phyloP scores from a whole-genome alignment of 2,797 vertebrate genomes.

The Catostomus latipinnis region DNA sequence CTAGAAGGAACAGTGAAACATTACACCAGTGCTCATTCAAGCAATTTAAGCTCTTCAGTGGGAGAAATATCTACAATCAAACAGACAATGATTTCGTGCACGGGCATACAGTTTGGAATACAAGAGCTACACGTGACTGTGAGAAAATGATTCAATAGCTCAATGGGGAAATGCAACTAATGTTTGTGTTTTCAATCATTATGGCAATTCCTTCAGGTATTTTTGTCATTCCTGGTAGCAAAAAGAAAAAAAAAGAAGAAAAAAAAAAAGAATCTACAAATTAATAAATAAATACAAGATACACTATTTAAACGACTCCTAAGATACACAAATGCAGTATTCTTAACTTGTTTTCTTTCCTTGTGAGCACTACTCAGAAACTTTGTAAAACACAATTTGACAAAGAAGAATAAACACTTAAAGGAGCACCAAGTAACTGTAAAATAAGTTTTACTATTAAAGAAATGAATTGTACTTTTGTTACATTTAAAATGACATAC shows the following conservation, averaged over 20 bases:
- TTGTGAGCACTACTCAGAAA: slow-evolving; percentile 6
- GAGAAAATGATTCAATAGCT: not conserved
- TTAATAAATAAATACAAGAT: slow-evolving; percentile 33
- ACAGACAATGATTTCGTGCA: not conserved
- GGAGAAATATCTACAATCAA: slow-evolving; percentile 17
- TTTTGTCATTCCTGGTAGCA: slow-evolving; percentile 32
- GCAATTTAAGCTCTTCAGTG: slow-evolving; percentile 1
- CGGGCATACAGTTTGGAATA: not conserved
- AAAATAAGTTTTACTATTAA: no score
- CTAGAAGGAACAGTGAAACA: slow-evolving; percentile 32
- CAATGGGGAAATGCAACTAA: not conserved
- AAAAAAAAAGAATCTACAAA: slow-evolving; percentile 27
- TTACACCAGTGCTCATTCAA: slow-evolving; percentile 23
- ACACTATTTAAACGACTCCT: not conserved
- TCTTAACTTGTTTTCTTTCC: not conserved
- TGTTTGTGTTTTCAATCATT: slow-evolving; percentile 17
- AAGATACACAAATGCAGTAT: not conserved
- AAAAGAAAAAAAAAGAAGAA: slow-evolving; percentile 35
- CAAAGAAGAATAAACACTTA: no score
- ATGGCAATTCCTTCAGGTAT: slow-evolving; percentile 33
- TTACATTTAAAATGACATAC: no score
- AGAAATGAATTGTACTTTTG: no score
- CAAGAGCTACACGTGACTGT: not conserved
- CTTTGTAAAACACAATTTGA: not conserved
- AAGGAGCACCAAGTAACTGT: no score